A percentile compares a stretch with the other conserved stretches of the same genome.
phyloP scores from a whole-genome alignment of 2,113 vertebrate species.

The Chauna torquata region DNA sequence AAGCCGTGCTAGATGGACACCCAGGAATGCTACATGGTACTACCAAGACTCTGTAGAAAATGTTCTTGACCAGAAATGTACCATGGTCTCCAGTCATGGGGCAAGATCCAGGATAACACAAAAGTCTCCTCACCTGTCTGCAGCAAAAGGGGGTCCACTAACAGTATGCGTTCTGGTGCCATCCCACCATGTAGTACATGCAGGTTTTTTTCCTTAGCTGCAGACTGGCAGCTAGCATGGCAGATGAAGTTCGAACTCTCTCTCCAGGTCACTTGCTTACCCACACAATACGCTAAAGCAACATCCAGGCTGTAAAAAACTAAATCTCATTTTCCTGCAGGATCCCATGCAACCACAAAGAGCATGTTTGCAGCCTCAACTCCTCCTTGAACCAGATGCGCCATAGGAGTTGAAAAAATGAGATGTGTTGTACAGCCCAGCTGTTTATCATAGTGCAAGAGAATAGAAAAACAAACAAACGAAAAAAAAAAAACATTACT shows the following conservation, averaged over 20 bases:
- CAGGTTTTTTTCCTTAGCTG: neutral
- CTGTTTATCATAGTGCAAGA: neutral
- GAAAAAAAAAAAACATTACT: neutral
- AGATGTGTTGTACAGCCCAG: neutral
- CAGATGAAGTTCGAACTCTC: neutral
- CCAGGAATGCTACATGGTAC: neutral
- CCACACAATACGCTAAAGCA: neutral
- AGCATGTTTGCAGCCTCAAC: neutral
- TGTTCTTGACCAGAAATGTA: neutral
- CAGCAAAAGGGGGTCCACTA: neutral
- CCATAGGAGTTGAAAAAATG: neutral
- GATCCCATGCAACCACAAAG: neutral
- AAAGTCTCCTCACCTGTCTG: neutral
- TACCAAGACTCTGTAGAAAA: neutral
- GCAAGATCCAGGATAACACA: neutral
- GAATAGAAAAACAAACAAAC: neutral
- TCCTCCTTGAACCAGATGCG: neutral
- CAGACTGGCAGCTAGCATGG: neutral
- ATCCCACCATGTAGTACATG: neutral
- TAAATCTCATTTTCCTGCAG: neutral
- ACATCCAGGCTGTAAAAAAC: neutral
- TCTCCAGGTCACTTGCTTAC: neutral
- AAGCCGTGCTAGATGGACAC: neutral
- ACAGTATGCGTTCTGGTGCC: neutral
- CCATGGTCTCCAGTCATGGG: neutral